Evolutionary conservation across 23 tunicate species (phyloP).

Genomic region (Phallusia fumigata): DNA sequence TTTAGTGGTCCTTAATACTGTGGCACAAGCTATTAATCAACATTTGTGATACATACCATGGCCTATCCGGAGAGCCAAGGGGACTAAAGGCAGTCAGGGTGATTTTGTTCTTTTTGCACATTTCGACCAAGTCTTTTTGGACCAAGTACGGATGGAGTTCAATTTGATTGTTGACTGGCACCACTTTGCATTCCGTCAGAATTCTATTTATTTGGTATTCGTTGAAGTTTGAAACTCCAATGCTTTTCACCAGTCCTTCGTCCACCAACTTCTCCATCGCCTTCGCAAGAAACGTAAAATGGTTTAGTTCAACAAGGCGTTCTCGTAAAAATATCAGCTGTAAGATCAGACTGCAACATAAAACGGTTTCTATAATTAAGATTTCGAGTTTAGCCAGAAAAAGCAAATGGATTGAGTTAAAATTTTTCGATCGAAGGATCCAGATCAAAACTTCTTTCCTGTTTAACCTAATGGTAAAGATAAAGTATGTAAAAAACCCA

Average conservation of each 20-base stretch:
- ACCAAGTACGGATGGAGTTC: constrained; percentile 71
- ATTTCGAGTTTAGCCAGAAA: too few species aligned
- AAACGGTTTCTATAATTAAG: too few species aligned
- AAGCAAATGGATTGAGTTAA: too few species aligned
- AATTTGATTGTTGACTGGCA: constrained; percentile 74
- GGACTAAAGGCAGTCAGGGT: constrained; percentile 86
- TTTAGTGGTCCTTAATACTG: too few species aligned
- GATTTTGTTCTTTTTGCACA: constrained; percentile 55
- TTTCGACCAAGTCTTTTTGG: constrained; percentile 52
- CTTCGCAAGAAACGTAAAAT: constrained; percentile 5
- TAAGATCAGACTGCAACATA: too few species aligned
- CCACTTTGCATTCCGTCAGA: constrained; percentile 43
- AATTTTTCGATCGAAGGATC: too few species aligned
- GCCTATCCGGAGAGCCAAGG: constrained; percentile 66
- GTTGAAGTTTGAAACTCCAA: too few species aligned
- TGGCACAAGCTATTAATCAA: too few species aligned
- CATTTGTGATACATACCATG: too few species aligned
- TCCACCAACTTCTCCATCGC: constrained; percentile 57
- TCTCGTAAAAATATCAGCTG: too few species aligned
- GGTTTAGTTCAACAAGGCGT: too few species aligned
- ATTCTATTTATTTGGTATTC: constrained; percentile 71
- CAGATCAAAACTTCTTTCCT: not conserved
- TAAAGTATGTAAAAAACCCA: too few species aligned
- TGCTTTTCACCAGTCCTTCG: constrained; percentile 79
- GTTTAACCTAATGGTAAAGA: not conserved